Base-by-base conservation (phyloP, 2,888 invertebrate species). In the Sarcophaga subvicina region DNA sequence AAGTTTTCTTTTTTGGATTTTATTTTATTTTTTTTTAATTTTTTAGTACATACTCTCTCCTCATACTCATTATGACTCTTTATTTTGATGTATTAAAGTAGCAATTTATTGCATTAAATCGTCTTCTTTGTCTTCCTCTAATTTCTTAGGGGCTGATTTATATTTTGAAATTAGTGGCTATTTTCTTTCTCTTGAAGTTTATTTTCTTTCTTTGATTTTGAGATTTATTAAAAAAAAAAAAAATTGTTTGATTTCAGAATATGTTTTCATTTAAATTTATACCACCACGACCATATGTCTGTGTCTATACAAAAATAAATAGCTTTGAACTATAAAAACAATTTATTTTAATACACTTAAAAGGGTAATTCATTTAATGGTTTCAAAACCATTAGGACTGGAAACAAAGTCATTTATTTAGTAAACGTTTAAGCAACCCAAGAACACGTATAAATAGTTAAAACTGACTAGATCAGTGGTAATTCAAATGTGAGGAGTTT, bases 241-340 rank as follows among this genome's bases (percentile, higher is more conserved):
- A 70, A 64, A 17, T 69, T 54, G 1, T 60, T 63, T 63, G 54
- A 73, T 69, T 78, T 64, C 27, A 73, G 79, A 69, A 75, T 75
- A 70, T 54, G 60, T 80, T 70, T 64, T 14, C 12, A 14, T 54
- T 49, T 49, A 4, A 49, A 49, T 14, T 1, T 49, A 49, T 54
- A 17, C 54, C 14, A 49, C 73, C 59, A 63, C 73, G 54, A 71
- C 20, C 20, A 66, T 67, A 67, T 67, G 72, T 49, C 47, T 49
- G 8, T 77, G 64, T 67, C 66, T 67, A 25, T 67, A 45, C n/a
- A 66, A 49, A 76, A 54, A 76, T n/a, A 20, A 67, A n/a, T 59
- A 49, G 17, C 62, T 49, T 49, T 54, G n/a, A 64, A 64, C 62
- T 47, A 45, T 64, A 25, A 64, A 14, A 14, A 54, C 12, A 54